Evolutionary conservation across 2,888 invertebrate species (phyloP).

Genomic region (Tanypteryx hageni): DNA sequence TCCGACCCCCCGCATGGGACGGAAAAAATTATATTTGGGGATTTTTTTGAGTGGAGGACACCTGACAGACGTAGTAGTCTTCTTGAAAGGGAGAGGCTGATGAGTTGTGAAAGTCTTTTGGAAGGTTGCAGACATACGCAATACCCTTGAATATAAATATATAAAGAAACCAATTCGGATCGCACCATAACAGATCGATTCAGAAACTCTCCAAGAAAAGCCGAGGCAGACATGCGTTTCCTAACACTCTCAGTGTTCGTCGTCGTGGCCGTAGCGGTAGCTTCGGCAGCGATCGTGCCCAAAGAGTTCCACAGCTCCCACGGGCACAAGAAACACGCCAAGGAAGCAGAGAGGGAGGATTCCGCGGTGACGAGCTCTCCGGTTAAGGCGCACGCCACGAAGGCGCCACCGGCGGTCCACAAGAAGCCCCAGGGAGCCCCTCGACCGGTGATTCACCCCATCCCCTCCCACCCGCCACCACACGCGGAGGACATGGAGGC

Average conservation of each 20-base stretch:
- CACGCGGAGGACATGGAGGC: conserved; percentile 41
- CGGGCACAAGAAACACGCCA: conserved; percentile 56
- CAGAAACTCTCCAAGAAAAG: not conserved
- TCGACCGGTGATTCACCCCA: conserved; percentile 37
- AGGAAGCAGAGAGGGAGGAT: conserved; percentile 30
- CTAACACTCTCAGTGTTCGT: not conserved
- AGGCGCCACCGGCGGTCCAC: not conserved
- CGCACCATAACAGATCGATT: not conserved
- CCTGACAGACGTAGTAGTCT: not conserved
- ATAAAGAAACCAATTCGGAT: not conserved
- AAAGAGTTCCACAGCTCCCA: conserved; percentile 49
- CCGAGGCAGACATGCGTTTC: not conserved
- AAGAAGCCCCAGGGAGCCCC: not conserved
- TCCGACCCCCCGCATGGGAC: not conserved
- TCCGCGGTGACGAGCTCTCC: not conserved
- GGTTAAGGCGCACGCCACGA: not conserved
- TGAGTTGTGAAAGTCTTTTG: not conserved
- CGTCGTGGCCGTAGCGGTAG: not conserved
- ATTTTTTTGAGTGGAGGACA: not conserved
- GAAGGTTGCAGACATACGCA: not conserved
- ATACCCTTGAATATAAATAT: conserved; percentile 26
- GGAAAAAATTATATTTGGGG: not conserved
- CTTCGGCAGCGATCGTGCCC: conserved; percentile 2
- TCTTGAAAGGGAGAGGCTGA: too few relatives aligned
- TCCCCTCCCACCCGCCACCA: conserved; percentile 37